Evolutionary conservation across 1,140 invertebrate genomes (phyloP).

Genomic region (Lethrus apterus): DNA sequence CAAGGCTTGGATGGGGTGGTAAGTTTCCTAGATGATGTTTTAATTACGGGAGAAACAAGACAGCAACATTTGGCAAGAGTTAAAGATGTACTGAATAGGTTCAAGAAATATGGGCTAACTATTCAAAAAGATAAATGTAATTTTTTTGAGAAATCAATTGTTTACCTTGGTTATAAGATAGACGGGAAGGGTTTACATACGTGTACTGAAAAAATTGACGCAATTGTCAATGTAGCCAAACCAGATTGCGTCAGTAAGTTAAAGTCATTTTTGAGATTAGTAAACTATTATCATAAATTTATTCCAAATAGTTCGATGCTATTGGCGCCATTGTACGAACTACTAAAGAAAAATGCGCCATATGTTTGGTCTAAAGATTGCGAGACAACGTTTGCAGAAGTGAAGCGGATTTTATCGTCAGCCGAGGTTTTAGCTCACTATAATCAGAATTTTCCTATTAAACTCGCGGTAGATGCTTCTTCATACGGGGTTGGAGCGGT

Average conservation of each 20-base stretch:
- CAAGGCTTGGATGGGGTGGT: constrained; percentile 7
- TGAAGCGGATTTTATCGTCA: too few species aligned
- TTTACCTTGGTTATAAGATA: neutral
- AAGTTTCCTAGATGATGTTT: constrained; percentile 1
- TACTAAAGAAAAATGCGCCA: constrained; percentile 22
- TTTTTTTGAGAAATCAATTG: neutral
- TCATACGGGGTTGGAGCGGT: too few species aligned
- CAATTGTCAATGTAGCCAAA: neutral
- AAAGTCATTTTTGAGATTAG: constrained; percentile 31
- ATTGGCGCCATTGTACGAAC: constrained; percentile 24
- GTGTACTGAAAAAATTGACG: neutral
- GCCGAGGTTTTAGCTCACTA: too few species aligned
- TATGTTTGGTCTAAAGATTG: constrained; percentile 23
- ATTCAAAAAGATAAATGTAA: neutral
- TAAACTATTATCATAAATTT: constrained; percentile 35
- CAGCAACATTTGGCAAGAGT: neutral
- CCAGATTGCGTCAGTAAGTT: constrained; percentile 19
- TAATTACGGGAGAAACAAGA: neutral
- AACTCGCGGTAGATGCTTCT: too few species aligned
- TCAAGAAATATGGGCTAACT: neutral
- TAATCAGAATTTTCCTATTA: too few species aligned
- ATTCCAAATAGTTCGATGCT: constrained; percentile 23
- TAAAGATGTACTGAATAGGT: neutral
- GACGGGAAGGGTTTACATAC: neutral
- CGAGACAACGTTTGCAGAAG: constrained; percentile 42